Evolutionary conservation across 2,113 vertebrate genomes (phyloP).

Genomic region (Climacteris rufus): DNA sequence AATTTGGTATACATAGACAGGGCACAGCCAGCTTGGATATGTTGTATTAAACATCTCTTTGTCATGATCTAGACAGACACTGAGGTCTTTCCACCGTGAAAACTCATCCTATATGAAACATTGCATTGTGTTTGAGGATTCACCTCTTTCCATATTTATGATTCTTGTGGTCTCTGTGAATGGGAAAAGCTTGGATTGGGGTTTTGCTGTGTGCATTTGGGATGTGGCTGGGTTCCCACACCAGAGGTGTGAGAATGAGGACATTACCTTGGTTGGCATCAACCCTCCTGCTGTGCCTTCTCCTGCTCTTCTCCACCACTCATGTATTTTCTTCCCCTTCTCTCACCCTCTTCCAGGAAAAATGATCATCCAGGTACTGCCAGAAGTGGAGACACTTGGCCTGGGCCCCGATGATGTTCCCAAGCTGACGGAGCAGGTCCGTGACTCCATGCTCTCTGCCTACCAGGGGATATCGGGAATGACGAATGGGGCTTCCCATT

Average conservation of each 20-base stretch:
- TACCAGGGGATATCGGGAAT: not conserved
- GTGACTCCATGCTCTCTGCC: not conserved
- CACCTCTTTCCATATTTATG: not conserved
- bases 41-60: not conserved
- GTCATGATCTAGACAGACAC: accelerated
- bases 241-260: not conserved
- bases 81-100: not conserved
- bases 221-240: not conserved
- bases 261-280: not conserved
- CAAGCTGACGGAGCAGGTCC: not conserved
- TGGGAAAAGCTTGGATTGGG: not conserved
- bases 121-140: not conserved
- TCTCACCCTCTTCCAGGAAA: not conserved
- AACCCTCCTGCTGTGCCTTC: not conserved
- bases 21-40: not conserved
- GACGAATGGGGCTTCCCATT: not conserved
- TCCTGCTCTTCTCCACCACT: not conserved
- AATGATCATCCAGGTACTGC: constrained; percentile 17
- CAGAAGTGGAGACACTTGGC: not conserved
- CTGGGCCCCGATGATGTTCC: not conserved
- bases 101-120: not conserved
- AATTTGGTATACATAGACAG: not conserved
- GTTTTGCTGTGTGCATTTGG: not conserved
- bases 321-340: accelerated
- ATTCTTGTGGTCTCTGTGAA: not conserved